Evolutionary conservation across 2,888 invertebrate genomes (phyloP), one percentile per base, ranked within the genome.

Genomic region (Stenodera caucasica): DNA sequence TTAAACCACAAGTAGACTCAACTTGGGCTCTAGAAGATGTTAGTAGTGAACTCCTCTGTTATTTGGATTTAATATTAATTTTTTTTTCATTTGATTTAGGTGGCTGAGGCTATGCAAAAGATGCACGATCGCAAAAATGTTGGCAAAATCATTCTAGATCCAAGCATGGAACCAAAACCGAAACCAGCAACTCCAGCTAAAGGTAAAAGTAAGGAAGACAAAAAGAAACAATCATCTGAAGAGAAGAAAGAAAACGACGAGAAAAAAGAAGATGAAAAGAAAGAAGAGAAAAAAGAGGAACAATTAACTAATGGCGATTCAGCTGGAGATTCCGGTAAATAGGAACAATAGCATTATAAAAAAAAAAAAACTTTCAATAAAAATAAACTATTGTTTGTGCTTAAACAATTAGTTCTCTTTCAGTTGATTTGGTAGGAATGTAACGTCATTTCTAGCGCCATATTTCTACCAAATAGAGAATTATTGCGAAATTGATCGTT

Each of bases 51-150:
- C 60, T 54, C 55, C 45, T 52, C 57, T 60, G 55, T 29, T 53
- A 57, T 49, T 23, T 49, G 18, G n/a, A n/a, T n/a, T n/a, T n/a
- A n/a, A n/a, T n/a, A n/a, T n/a, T n/a, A n/a, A n/a, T n/a, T n/a
- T n/a, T n/a, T n/a, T n/a, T 52, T 30, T 11, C 58, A 40, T 61
- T 65, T 61, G 40, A 7, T 72, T 29, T 73, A 91, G 91, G 90
- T 93, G 14, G 88, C 88, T 26, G 93, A 94, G 75, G 94, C 92
- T 6, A 94, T 95, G 94, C 92, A 92, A 81, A 93, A 92, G 81
- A 90, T 95, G 89, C 94, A 94, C 81, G 94, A 94, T 75, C 88
- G 93, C 75, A 93, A 92, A 82, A 94, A 95, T 81, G 87, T 94
- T 73, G 95, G 95, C 58, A 94, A 94, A 81, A 86, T 95, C 50